Percentiles rank a stretch among this genome's conserved stretches.
phyloP scores from a whole-genome alignment of 2,797 vertebrate species.

The Arctocebus calabarensis region DNA sequence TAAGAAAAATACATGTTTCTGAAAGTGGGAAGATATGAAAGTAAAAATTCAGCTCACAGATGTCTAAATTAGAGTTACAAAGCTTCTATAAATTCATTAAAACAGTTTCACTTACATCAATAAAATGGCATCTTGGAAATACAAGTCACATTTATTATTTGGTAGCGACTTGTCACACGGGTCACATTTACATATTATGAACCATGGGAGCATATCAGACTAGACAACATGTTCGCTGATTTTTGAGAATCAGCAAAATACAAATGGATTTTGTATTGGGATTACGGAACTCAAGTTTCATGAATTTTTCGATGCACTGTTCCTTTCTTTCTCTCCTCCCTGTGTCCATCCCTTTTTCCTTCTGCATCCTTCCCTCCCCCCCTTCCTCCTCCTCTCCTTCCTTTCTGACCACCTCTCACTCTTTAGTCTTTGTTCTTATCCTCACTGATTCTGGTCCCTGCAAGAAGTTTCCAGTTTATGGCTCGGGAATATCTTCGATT shows the following conservation, averaged over 20 bases:
- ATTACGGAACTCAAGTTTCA: not conserved
- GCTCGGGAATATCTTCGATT: not conserved
- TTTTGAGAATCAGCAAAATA: constrained; percentile 20
- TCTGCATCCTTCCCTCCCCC: rapidly evolving
- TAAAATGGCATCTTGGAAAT: constrained; percentile 18
- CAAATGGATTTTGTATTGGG: not conserved
- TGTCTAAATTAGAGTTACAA: constrained; percentile 16
- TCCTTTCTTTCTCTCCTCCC: not conserved
- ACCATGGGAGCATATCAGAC: not conserved
- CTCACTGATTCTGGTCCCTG: not conserved
- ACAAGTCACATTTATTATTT: not conserved
- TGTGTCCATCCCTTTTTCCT: no score
- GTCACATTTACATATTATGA: not conserved
- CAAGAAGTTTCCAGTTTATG: not conserved
- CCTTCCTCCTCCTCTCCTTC: rapidly evolving
- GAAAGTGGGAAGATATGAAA: not conserved
- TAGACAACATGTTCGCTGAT: no score
- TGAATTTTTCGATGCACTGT: not conserved
- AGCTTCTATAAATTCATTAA: constrained; percentile 35
- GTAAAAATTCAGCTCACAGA: constrained; percentile 48
- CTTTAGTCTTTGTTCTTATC: not conserved
- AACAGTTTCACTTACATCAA: constrained; percentile 53
- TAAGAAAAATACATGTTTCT: constrained; percentile 6
- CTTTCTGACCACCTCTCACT: not conserved
- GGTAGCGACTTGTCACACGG: not conserved